Percentiles rank a stretch among this genome's conserved stretches.
phyloP scores from a whole-genome alignment of 2,888 invertebrate species.

The Calameuta pallipes region DNA sequence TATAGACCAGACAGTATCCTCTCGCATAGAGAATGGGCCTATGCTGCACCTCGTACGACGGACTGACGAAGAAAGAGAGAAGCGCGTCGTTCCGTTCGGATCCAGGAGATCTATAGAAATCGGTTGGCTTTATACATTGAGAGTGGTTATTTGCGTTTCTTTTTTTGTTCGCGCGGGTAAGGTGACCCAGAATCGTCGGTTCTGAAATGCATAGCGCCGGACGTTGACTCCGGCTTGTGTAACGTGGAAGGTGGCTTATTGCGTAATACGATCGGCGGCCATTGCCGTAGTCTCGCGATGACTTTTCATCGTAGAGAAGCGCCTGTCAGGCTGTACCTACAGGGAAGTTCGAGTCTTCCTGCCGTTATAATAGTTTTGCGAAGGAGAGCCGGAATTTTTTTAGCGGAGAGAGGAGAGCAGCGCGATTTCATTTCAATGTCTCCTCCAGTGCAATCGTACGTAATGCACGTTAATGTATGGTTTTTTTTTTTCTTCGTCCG shows the following conservation, averaged over 20 bases:
- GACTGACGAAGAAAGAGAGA: background rate
- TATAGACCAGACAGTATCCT: background rate
- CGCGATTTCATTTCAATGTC: no score
- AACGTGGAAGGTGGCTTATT: background rate
- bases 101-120: background rate
- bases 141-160: background rate
- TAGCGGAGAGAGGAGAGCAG: background rate
- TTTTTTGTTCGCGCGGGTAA: background rate
- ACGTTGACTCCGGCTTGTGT: background rate
- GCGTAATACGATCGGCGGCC: background rate
- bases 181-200: background rate
- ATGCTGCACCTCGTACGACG: background rate
- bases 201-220: background rate
- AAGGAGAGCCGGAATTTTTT: background rate
- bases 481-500: no score
- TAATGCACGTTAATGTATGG: no score
- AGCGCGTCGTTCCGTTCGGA: background rate
- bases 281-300: background rate
- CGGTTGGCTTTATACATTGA: background rate
- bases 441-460: background rate
- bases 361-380: background rate
- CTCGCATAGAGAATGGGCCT: background rate
- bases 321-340: background rate
- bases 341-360: slow-evolving; percentile 3
- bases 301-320: background rate